phyloP scores from a whole-genome alignment of 2,797 vertebrate genomes.

The Artibeus lituratus region DNA sequence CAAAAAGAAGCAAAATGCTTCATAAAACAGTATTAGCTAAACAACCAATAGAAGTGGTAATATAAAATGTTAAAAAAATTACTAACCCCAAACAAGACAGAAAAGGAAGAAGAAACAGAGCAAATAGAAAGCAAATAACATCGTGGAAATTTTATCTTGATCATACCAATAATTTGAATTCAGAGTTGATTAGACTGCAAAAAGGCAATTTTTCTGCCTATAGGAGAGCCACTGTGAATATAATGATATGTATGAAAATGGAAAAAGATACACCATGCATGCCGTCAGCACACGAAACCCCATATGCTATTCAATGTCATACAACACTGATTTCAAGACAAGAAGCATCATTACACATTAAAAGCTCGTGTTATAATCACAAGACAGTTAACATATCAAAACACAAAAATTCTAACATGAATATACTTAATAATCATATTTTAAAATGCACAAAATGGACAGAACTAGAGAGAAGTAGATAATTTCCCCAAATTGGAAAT shows the following conservation, averaged over 20 bases:
- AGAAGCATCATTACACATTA: not conserved
- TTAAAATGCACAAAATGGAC: not conserved
- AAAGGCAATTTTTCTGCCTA: slow-evolving; percentile 3
- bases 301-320: not conserved
- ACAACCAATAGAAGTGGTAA: not conserved
- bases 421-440: not conserved
- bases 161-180: not conserved
- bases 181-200: not conserved
- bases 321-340: not conserved
- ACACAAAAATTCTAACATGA: not conserved
- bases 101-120: not conserved
- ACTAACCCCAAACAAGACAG: not conserved
- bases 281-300: not conserved
- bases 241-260: not conserved
- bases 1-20: not conserved
- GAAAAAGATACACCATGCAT: not conserved
- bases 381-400: not conserved
- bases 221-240: not conserved
- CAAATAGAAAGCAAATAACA: not conserved
- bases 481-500: not conserved
- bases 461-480: not conserved
- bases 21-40: not conserved
- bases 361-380: not conserved
- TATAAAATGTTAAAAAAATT: not conserved
- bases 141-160: not conserved